These are phyloP conservation scores for Chunga burmeisteri DNA, from an alignment of 2,113 vertebrate species.

Conservation along the genomic window DNA sequence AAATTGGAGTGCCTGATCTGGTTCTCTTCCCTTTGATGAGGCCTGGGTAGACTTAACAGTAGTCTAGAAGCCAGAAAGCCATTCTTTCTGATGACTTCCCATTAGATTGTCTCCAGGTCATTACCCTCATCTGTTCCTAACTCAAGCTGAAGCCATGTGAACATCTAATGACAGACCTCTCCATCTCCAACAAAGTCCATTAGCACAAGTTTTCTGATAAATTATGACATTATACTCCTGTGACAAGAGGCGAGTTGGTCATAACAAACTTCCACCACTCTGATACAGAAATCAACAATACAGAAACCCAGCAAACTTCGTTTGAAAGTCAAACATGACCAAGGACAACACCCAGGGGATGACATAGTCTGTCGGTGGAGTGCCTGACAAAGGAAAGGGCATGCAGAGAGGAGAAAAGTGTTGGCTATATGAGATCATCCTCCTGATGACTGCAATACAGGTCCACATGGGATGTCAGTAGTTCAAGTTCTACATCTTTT, in stretches of 20 bases:
- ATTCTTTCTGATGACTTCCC: background rate
- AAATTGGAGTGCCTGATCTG: background rate
- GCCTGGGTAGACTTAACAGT: background rate
- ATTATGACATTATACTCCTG: background rate
- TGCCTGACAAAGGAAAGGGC: background rate
- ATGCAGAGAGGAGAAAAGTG: background rate
- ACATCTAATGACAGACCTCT: background rate
- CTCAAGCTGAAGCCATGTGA: background rate
- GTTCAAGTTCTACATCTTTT: background rate
- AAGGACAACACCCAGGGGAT: background rate
- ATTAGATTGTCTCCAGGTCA: background rate
- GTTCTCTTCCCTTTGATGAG: background rate
- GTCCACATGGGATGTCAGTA: background rate
- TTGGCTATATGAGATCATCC: background rate
- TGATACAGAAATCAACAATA: background rate
- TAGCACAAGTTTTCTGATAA: background rate
- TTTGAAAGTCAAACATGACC: background rate
- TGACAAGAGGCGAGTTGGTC: background rate
- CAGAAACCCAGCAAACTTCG: background rate
- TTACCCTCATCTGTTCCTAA: background rate
- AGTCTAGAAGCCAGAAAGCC: background rate
- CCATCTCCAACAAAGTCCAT: background rate
- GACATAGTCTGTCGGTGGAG: background rate
- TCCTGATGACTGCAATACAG: background rate
- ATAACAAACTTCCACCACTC: background rate